A percentile compares a stretch with the other conserved stretches of the same genome.
phyloP scores from a whole-genome alignment of 2,888 invertebrate genomes.

The Apoda limacodes region DNA sequence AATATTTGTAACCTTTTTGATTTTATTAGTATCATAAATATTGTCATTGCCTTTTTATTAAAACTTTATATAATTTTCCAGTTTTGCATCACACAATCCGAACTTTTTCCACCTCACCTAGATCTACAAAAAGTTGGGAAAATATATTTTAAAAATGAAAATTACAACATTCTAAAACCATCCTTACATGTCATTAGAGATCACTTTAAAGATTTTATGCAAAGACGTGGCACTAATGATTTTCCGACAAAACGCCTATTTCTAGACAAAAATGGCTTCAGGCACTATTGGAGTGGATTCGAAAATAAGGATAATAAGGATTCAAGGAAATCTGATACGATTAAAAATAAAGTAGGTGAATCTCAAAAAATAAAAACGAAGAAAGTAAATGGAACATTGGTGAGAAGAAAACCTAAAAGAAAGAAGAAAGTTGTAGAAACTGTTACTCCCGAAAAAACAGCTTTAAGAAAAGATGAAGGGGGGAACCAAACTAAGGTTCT shows the following conservation, averaged over 20 bases:
- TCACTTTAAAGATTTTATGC: constrained; percentile 35
- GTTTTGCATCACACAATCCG: background rate
- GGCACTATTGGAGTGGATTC: constrained; percentile 41
- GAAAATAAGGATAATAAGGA: constrained; percentile 11
- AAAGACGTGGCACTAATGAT: constrained; percentile 22
- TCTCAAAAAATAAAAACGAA: constrained; percentile 1
- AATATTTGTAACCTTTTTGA: too few species aligned
- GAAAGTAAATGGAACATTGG: background rate
- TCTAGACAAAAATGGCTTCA: constrained; percentile 40
- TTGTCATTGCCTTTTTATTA: too few species aligned
- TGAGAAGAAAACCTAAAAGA: constrained; percentile 15
- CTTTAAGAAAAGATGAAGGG: constrained; percentile 12
- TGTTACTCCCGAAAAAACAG: constrained; percentile 11
- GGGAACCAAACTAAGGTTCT: constrained; percentile 22
- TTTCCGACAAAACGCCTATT: constrained; percentile 27
- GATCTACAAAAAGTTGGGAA: constrained; percentile 43
- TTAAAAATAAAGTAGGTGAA: constrained; percentile 5
- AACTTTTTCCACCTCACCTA: constrained; percentile 31
- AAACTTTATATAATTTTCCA: background rate
- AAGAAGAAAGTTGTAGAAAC: constrained; percentile 10
- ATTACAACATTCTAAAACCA: constrained; percentile 38
- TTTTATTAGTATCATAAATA: too few species aligned
- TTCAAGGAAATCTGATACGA: background rate
- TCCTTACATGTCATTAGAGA: constrained; percentile 34
- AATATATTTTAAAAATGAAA: constrained; percentile 30